These are phyloP conservation scores for Catalaphyllia jardinei DNA, from an alignment of 64 coral and sea anemone species.

Conservation along the genomic window DNA sequence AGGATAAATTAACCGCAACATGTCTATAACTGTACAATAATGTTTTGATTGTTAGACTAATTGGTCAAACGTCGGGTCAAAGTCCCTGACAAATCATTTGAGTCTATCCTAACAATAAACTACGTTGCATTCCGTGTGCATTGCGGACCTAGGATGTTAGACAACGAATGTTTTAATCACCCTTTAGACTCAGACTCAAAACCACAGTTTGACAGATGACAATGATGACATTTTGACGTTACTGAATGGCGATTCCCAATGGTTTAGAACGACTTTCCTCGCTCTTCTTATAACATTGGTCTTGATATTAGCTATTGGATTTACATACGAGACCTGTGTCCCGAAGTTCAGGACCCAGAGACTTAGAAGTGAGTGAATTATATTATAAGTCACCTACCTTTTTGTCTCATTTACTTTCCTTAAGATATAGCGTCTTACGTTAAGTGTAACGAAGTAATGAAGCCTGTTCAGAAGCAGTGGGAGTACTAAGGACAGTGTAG, in stretches of 20 bases:
- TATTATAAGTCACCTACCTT: background rate
- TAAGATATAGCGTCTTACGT: no score
- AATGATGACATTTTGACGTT: background rate
- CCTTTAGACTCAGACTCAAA: background rate
- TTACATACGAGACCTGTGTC: background rate
- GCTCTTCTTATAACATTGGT: background rate
- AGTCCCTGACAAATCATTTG: no score
- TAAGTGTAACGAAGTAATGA: no score
- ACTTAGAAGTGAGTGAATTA: background rate
- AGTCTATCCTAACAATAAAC: no score
- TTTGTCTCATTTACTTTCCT: no score
- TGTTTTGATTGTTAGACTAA: no score
- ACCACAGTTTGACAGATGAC: background rate
- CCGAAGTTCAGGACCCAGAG: background rate
- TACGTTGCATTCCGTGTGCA: no score
- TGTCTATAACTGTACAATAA: no score
- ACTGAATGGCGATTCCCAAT: background rate
- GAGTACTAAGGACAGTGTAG: no score
- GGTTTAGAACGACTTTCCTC: background rate
- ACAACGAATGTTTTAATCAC: background rate
- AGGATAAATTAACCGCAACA: no score
- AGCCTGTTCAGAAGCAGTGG: no score
- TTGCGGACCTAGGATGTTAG: background rate
- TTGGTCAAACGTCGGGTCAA: no score
- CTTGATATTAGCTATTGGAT: background rate